A percentile compares a stretch with the other conserved stretches of the same genome.
Conservation (phyloP, 2,888 invertebrate genomes). For the Lissonota sp. region DNA sequence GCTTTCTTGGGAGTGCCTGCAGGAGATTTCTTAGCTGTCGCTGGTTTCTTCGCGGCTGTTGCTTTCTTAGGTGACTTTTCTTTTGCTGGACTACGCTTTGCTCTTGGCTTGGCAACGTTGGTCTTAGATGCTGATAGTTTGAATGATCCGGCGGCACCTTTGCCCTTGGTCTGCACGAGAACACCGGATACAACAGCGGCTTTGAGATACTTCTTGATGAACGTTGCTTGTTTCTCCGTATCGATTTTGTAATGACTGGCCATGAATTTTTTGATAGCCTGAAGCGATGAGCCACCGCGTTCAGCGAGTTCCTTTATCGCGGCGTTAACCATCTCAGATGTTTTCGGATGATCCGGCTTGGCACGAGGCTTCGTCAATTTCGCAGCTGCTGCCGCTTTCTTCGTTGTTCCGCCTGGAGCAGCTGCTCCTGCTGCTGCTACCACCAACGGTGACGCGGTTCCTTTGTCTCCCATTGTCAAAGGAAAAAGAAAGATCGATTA, state of each 20-base stretch:
- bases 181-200: too few relatives aligned
- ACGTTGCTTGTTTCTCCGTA: slow-evolving; percentile 85
- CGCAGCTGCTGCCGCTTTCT: slow-evolving; percentile 68
- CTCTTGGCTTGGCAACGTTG: slow-evolving; percentile 55
- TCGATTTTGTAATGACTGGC: slow-evolving; percentile 86
- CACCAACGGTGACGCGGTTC: slow-evolving; percentile 46
- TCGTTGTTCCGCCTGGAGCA: slow-evolving; percentile 64
- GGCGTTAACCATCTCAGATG: slow-evolving; percentile 85
- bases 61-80: slow-evolving; percentile 54
- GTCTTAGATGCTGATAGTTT: slow-evolving; percentile 73
- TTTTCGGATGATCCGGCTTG: slow-evolving; percentile 84
- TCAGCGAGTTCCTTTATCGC: slow-evolving; percentile 85
- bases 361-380: slow-evolving; percentile 75
- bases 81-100: too few relatives aligned
- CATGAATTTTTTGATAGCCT: slow-evolving; percentile 87
- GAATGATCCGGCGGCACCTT: too few relatives aligned
- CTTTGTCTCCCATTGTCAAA: slow-evolving; percentile 35
- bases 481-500: background rate
- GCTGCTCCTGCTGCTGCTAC: slow-evolving; percentile 35
- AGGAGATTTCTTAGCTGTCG: slow-evolving; percentile 70
- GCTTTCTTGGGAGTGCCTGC: slow-evolving; percentile 68
- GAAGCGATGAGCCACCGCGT: slow-evolving; percentile 86
- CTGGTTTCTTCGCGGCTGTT: slow-evolving; percentile 58
- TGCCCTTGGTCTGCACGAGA: slow-evolving; percentile 85
- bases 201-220: slow-evolving; percentile 86